Conservation (phyloP, 2,888 invertebrate genomes). For the Mycalesis mineus region DNA sequence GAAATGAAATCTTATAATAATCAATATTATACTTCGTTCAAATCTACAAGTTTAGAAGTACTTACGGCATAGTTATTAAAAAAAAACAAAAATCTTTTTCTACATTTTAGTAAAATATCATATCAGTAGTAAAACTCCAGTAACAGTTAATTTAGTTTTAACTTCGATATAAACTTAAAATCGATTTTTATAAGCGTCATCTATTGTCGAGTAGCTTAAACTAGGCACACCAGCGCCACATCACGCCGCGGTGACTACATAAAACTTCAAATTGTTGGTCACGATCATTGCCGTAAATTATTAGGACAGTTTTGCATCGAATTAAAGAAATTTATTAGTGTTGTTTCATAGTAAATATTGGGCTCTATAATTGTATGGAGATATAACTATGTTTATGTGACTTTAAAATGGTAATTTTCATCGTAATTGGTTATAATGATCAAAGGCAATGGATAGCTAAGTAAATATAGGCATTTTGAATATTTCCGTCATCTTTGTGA, state of each 20-base stretch:
- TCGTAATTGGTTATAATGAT: neutral
- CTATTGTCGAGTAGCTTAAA: slow-evolving; percentile 58
- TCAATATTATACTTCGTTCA: too few relatives aligned
- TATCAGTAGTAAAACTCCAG: too few relatives aligned
- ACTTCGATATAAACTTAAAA: neutral
- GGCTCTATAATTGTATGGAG: slow-evolving; percentile 1
- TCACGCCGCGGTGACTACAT: slow-evolving; percentile 34
- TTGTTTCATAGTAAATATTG: neutral
- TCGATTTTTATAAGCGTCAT: slow-evolving; percentile 48
- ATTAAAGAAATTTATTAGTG: slow-evolving; percentile 66
- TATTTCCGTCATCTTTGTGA: too few relatives aligned
- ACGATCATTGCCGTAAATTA: slow-evolving; percentile 3
- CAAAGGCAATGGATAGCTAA: neutral
- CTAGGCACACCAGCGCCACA: neutral
- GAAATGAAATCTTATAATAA: too few relatives aligned
- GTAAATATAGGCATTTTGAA: too few relatives aligned
- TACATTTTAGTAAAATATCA: too few relatives aligned
- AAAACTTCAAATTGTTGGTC: slow-evolving; percentile 1
- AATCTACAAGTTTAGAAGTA: too few relatives aligned
- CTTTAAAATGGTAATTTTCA: neutral
- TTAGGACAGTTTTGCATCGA: slow-evolving; percentile 31
- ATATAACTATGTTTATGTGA: neutral
- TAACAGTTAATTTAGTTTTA: too few relatives aligned
- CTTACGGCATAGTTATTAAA: too few relatives aligned
- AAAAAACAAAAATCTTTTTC: too few relatives aligned